Base-by-base conservation (phyloP, 2,888 invertebrate genomes). In the Ptilodon capucinus region DNA sequence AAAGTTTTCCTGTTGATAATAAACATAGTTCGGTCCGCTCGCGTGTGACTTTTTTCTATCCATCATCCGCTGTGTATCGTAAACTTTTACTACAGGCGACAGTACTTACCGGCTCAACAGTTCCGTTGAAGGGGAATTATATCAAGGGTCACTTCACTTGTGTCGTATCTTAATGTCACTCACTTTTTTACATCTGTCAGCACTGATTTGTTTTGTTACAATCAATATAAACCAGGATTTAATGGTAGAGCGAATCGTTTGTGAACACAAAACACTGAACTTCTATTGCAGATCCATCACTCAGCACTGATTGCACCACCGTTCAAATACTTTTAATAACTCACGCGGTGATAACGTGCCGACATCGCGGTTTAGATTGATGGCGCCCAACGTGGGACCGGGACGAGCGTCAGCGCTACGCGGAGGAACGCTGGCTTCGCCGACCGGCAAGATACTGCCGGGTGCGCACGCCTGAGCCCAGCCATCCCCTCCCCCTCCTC, bases 381-480 rank as follows among this genome's bases (percentile, higher is more conserved):
- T 85, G 84, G 83, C 84, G 86, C 84, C 81, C 82, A 77, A 76
- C 81, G 83, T 79, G 81, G 76, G 73, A 61, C 71, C 62, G 64
- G 53, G 49, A 55, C 48, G 51, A 35, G 28, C 25, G 44, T 28
- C 42, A 51, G 51, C 67, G 64, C 67, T 56, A 57, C 68, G 59
- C 57, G 48, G 57, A 68, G 71, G 71, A 71, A 62, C 74, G 68
- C 53, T 55, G 69, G 59, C 61, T 60, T 46, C 74, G 77, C 71
- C 76, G 68, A 66, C 68, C 75, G 75, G 76, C 74, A 65, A 64
- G 76, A 66, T 59, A 89, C 90, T 88, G 84, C 78, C 86, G 86
- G 79, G 75, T 83, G 86, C 88, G 87, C 88, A 85, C 81, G 87
- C 87, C 86, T 84, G 82, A 74, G 75, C 86, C 86, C 86, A 79